phyloP scores from a whole-genome alignment of 1,140 invertebrate genomes.

The Amphibalanus amphitrite region DNA sequence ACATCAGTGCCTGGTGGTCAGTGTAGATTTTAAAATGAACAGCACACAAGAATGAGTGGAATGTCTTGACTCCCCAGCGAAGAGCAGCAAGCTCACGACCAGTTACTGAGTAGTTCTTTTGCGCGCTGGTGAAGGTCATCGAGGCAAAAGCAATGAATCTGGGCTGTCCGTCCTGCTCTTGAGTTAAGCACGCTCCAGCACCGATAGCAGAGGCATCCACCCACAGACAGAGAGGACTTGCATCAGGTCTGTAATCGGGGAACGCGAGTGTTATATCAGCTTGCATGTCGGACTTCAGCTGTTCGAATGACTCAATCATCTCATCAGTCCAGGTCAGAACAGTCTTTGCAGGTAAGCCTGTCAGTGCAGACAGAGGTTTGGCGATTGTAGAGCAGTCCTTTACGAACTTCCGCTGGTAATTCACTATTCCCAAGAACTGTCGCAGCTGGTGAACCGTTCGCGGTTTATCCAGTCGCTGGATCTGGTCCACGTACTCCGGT shows the following conservation, averaged over 20 bases:
- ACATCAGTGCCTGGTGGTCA: slow-evolving; percentile 7
- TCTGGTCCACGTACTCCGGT: no score
- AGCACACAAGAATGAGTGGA: neutral
- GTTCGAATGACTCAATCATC: no score
- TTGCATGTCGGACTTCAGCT: neutral
- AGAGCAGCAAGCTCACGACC: slow-evolving; percentile 3
- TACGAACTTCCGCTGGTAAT: neutral
- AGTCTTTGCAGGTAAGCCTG: neutral
- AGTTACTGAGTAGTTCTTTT: slow-evolving; percentile 6
- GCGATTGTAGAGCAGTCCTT: slow-evolving; percentile 1
- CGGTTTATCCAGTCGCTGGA: no score
- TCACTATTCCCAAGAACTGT: neutral
- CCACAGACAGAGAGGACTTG: slow-evolving; percentile 1
- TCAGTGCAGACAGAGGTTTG: neutral
- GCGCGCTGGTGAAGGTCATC: no score
- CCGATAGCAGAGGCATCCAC: slow-evolving; percentile 6
- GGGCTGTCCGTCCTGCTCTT: neutral
- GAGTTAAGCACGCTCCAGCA: slow-evolving; percentile 5
- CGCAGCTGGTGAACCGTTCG: no score
- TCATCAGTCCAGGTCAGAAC: no score
- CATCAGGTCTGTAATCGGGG: neutral
- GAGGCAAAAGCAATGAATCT: slow-evolving; percentile 1
- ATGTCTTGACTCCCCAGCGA: slow-evolving; percentile 29
- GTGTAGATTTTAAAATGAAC: neutral
- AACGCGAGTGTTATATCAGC: slow-evolving; percentile 3